Evolutionary conservation across 2,888 invertebrate genomes (phyloP), one percentile per base, ranked within the genome.

Genomic region (Autographa gamma): DNA sequence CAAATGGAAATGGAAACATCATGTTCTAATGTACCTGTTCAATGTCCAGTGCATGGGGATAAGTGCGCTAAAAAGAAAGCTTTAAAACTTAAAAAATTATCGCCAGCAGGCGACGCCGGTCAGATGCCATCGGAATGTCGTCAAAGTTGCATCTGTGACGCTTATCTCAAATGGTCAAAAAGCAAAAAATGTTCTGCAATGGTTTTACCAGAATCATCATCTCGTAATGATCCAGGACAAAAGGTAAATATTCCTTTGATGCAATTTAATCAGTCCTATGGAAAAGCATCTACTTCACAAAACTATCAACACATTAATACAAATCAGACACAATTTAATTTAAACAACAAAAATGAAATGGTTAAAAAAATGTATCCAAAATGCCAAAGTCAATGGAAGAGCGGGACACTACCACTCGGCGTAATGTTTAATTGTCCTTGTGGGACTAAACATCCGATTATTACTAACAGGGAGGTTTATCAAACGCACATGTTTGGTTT

Each of bases 221-320:
- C 54, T 19, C 32, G 14, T 41, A 11, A 13, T 43, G 34, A 9
- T 25, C 52, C 9, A 66, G 18, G 16, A 13, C 25, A 54, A 19
- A 58, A 77, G 77, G 77, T 77, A 77, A 77, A 77, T 77, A 77
- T 77, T 62, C 48, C 54, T 34, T 18, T 18, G 25, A 62, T 5
- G 18, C 52, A 58, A 66, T 48, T 13, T 54, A 34, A 65, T 11
- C n/a, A 56, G 63, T 63, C 13, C 0, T 72, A 68, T n/a, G 56
- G 41, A 19, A 43, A 52, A 11, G 34, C 32, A 56, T 25, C 38
- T 2, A 48, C n/a, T 48, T 48, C 48, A 18, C n/a, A 18, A 19
- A 9, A 41, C 11, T 59, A 63, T 74, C 25, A 65, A 58, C n/a
- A 9, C 38, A 38, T 38, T 0, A 38, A 48, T n/a, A 60, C 19